These are phyloP conservation scores for Cerastoderma edule DNA, from an alignment of 2,888 invertebrate genomes.

Conservation along the genomic window DNA sequence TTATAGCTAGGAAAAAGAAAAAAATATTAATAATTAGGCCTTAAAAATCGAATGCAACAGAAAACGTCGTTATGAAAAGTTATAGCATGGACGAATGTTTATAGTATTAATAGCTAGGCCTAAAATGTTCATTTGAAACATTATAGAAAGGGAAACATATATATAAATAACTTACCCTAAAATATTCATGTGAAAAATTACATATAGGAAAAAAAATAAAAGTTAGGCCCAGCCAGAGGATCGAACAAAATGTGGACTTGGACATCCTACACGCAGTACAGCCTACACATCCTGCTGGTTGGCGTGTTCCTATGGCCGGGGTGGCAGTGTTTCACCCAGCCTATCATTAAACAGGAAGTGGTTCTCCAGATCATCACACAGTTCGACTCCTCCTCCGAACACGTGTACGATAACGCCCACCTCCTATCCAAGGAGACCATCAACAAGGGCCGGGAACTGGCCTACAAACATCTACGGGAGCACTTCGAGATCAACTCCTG, in stretches of 20 bases:
- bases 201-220: no score
- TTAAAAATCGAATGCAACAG: no score
- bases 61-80: background rate
- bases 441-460: constrained; percentile 31
- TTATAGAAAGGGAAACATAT: background rate
- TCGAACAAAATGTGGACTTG: background rate
- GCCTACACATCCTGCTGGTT: constrained; percentile 5
- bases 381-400: constrained; percentile 22
- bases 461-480: constrained; percentile 43
- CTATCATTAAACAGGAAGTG: constrained; percentile 38
- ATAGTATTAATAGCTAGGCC: background rate
- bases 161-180: background rate
- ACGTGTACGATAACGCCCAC: constrained; percentile 37
- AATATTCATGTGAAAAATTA: background rate
- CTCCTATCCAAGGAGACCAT: constrained; percentile 41
- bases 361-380: constrained; percentile 54
- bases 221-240: no score
- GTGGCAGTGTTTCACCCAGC: constrained; percentile 13
- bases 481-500: constrained; percentile 51
- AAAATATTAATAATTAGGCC: no score
- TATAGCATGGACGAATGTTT: background rate
- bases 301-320: constrained; percentile 29
- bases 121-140: no score
- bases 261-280: constrained; percentile 9
- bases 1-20: no score